Percentiles rank a stretch among this genome's conserved stretches.
phyloP scores from a whole-genome alignment of 2,888 invertebrate genomes.

The Aspidiotus destructor region DNA sequence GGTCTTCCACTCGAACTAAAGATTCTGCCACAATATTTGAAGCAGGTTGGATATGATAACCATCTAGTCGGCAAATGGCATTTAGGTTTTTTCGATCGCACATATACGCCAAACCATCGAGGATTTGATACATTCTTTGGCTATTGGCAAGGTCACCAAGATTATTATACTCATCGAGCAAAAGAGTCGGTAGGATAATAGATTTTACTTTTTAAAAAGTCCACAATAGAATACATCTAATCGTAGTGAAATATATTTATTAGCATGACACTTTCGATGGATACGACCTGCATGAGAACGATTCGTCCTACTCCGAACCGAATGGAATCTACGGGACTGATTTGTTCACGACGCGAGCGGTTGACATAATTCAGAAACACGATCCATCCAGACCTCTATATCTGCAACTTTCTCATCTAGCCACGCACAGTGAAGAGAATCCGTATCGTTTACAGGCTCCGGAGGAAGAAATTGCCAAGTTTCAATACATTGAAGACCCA shows the following conservation, averaged over 20 bases:
- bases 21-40: constrained; percentile 47
- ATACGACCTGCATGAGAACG: constrained; percentile 54
- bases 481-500: constrained; percentile 55
- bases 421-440: constrained; percentile 58
- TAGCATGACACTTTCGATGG: constrained; percentile 40
- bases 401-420: constrained; percentile 58
- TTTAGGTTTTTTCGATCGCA: constrained; percentile 46
- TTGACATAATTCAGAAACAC: constrained; percentile 49
- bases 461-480: constrained; percentile 56
- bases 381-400: constrained; percentile 51
- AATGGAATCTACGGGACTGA: constrained; percentile 55
- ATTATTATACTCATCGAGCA: constrained; percentile 62
- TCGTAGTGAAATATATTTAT: no score
- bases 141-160: constrained; percentile 70
- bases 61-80: constrained; percentile 51
- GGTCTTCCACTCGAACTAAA: constrained; percentile 47
- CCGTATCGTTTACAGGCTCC: constrained; percentile 61
- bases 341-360: constrained; percentile 55
- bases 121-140: constrained; percentile 78
- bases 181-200: constrained; percentile 41
- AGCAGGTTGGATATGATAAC: constrained; percentile 45
- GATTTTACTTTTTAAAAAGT: no score
- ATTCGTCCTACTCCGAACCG: constrained; percentile 48
- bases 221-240: no score
- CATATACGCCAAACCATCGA: constrained; percentile 58